Percentiles rank a stretch among this genome's conserved stretches.
Conservation (phyloP, 2,888 invertebrate species). For the Argyresthia albistria region DNA sequence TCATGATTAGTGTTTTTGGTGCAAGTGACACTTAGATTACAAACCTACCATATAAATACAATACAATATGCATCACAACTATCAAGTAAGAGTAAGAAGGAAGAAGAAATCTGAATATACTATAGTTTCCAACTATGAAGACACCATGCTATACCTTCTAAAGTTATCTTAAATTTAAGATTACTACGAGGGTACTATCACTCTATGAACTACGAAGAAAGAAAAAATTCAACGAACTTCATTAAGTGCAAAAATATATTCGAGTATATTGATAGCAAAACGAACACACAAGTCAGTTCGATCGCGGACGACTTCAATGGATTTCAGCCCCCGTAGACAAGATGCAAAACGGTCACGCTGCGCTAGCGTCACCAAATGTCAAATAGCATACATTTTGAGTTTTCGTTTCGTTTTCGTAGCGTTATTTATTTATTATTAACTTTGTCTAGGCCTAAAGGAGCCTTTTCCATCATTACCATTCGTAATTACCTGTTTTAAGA, state of each 20-base stretch:
- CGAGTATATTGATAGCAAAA: neutral
- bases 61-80: neutral
- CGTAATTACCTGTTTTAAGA: no score
- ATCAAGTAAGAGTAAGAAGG: neutral
- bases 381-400: no score
- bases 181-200: slow-evolving; percentile 54
- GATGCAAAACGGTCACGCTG: no score
- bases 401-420: no score
- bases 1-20: no score
- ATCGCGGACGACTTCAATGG: slow-evolving; percentile 5
- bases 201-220: slow-evolving; percentile 18
- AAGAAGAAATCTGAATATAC: neutral
- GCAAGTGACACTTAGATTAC: no score
- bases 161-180: slow-evolving; percentile 58
- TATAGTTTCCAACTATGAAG: slow-evolving; percentile 12
- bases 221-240: neutral
- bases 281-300: neutral
- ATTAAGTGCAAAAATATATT: no score
- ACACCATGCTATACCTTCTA: slow-evolving; percentile 43
- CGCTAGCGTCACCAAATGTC: no score
- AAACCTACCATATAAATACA: no score
- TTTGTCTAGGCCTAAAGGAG: no score
- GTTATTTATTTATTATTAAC: no score
- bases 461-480: no score
- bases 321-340: slow-evolving; percentile 5